Base-by-base conservation (phyloP, 2,797 vertebrate genomes). In the Somateria mollissima region DNA sequence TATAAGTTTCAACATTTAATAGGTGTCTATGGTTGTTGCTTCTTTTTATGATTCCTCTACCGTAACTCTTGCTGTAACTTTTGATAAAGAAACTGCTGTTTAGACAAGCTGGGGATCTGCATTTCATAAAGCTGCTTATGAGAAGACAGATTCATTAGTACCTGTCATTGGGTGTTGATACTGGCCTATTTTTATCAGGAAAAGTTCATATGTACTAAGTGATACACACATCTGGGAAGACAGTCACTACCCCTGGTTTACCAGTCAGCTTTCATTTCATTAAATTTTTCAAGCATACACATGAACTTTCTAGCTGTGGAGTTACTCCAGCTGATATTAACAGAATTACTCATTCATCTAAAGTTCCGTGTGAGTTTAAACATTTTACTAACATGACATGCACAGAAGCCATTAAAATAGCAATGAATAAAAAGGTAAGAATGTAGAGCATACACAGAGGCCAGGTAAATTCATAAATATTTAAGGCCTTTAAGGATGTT, bases 371-470 rank as follows among this genome's bases (percentile, higher is more conserved):
- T 0, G 1, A 37, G 8, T 58, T 87, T 60, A 77, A 89, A 80
- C n/a, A 54, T 74, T 75, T 88, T 54, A 36, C 56, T 69, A 91
- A 89, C 25, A 53, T 71, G 79, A 83, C 2, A 0, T 56, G 28
- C 56, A 87, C 80, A 88, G 51, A 93, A 90, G 84, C 47, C 53
- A 74, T 66, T 61, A 81, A 89, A n/a, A 25, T 13, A 71, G 57
- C n/a, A 87, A 53, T 80, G 65, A 95, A 85, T 87, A 93, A 61
- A 92, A 67, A 24, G 16, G 5, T 67, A 92, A 92, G 72, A 93
- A 93, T 49, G 66, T 32, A 19, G 30, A 47, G 30, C 37, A 30
- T 67, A 95, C 70, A 88, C 67, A 92, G 34, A 80, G 34, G 69
- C 34, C 32, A 71, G 28, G 30, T 49, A 89, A 89, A 69, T 77